Base-by-base conservation (phyloP, 2,888 invertebrate species). In the Dolomedes plantarius region DNA sequence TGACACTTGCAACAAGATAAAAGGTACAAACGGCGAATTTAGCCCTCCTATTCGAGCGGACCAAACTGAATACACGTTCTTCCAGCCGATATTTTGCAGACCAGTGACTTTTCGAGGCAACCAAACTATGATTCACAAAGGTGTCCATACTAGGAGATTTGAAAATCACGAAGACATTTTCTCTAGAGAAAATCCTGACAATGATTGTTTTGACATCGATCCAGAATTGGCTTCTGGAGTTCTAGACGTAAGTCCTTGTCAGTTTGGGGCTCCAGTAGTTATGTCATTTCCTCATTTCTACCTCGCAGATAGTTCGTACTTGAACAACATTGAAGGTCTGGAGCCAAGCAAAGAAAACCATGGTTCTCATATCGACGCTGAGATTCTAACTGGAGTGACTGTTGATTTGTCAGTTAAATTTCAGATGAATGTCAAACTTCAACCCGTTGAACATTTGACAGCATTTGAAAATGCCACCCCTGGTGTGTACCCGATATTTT, bases 331-430 rank as follows among this genome's bases (percentile, higher is more conserved):
- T 0, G 36, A 36, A 7, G 87, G 87, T 9, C 19, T 87, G 31
- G 32, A 46, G 36, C 78, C 85, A 1, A 27, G 73, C 27, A 27
- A 27, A 31, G 2, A 6, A 11, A 36, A 64, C 19, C 97, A 98
- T 92, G 94, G 95, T 85, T 94, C 97, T 64, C 96, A 93, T 92
- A 94, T 98, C 77, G 97, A 97, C 90, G 94, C 98, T 0, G 97
- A 97, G 90, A 97, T 97, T 68, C 96, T 96, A 92, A 88, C 64
- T 5, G 87, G 87, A 41, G 27, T 82, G 7, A 56, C 81, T 9
- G 27, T 81, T 2, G 36, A 71, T n/a, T 28, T 76, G 0, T 39
- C 76, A 1, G 46, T 87, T 32, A 56, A 77, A 11, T 64, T 78
- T 16, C 87, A 87, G 19, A 7, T 87, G 9, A 87, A 87, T 23